Percentiles rank a stretch among this genome's conserved stretches.
These are phyloP conservation scores for Helarctos malayanus DNA, from an alignment of 2,797 vertebrate genomes.

Conservation along the genomic window DNA sequence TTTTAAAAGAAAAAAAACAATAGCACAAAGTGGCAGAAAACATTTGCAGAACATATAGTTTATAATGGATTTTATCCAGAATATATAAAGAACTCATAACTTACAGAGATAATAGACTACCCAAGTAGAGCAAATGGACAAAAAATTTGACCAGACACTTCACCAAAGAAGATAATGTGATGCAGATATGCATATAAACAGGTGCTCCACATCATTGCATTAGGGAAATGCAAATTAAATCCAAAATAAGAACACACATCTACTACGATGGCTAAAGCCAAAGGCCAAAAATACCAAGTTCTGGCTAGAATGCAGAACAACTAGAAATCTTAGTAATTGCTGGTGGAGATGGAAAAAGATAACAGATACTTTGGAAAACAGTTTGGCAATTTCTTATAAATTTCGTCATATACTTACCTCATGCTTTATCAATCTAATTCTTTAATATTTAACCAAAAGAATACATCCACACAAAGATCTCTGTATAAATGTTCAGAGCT, in stretches of 20 bases:
- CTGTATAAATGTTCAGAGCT: neutral
- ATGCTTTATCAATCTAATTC: neutral
- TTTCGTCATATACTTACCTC: neutral
- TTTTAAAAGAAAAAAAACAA: neutral
- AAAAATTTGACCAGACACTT: neutral
- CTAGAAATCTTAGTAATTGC: neutral
- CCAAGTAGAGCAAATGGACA: neutral
- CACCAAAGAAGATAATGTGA: neutral
- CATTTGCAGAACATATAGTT: neutral
- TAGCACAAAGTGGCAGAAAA: neutral
- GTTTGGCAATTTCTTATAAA: neutral
- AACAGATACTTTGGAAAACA: neutral
- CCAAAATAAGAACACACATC: neutral
- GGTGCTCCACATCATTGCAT: neutral
- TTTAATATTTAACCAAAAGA: neutral
- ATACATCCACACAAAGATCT: neutral
- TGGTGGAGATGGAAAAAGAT: neutral
- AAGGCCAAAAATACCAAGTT: neutral
- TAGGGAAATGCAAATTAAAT: neutral
- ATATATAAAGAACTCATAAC: neutral
- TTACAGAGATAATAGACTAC: neutral
- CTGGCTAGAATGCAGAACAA: neutral
- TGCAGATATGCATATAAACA: neutral
- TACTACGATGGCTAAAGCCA: neutral
- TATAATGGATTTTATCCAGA: neutral